Evolutionary conservation across 1,140 invertebrate species (phyloP).

Genomic region (Arion vulgaris): DNA sequence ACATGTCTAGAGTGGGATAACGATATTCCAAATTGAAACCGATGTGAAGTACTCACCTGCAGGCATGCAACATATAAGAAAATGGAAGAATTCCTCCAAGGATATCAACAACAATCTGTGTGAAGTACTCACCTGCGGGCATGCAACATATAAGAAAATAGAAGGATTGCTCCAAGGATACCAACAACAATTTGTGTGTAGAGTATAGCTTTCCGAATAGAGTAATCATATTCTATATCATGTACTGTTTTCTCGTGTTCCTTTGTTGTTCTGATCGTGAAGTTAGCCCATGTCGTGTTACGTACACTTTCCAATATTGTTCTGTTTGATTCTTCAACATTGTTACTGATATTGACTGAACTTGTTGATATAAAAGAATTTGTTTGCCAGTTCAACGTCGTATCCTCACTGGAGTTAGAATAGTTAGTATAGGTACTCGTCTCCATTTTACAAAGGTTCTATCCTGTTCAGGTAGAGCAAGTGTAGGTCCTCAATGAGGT

Average conservation of each 20-base stretch:
- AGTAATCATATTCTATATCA: slow-evolving; percentile 13
- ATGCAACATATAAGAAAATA: slow-evolving; percentile 26
- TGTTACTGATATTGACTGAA: neutral
- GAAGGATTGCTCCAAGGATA: slow-evolving; percentile 19
- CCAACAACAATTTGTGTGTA: slow-evolving; percentile 38
- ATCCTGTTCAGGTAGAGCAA: neutral
- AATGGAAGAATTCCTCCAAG: slow-evolving; percentile 18
- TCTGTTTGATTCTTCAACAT: neutral
- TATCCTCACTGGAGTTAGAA: neutral
- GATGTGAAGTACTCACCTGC: slow-evolving; percentile 34
- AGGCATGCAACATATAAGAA: slow-evolving; percentile 21
- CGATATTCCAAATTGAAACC: no score
- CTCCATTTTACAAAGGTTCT: neutral
- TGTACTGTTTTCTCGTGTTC: slow-evolving; percentile 25
- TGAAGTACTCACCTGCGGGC: slow-evolving; percentile 32
- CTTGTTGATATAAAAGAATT: neutral
- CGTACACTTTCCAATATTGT: neutral
- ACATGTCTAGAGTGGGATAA: no score
- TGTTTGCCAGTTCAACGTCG: neutral
- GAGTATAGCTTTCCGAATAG: slow-evolving; percentile 18
- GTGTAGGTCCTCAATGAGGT: no score
- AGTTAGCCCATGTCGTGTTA: neutral
- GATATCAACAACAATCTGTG: slow-evolving; percentile 31
- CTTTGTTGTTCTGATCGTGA: neutral
- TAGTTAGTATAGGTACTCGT: neutral